Conservation (phyloP, 35 echinoderm and acorn worm genomes). For the Ophiothrix spiculata region DNA sequence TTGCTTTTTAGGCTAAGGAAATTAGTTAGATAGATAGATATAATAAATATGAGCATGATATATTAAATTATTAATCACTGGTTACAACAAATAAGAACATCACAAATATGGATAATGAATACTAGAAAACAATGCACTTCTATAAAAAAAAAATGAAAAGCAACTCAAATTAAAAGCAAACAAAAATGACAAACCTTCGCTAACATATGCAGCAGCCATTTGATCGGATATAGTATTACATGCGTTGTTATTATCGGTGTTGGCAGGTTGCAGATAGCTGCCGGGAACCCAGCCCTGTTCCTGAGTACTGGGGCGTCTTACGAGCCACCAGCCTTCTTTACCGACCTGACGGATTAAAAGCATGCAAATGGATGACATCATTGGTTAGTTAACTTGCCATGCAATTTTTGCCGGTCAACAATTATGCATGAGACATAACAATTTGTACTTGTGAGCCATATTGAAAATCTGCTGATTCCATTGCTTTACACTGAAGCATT, state of each 20-base stretch:
- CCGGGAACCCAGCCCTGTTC: slow-evolving; percentile 92
- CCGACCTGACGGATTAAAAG: slow-evolving; percentile 40
- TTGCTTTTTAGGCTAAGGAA: no score
- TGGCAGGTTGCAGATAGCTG: slow-evolving; percentile 64
- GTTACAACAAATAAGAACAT: neutral
- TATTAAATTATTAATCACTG: no score
- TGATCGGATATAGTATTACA: neutral
- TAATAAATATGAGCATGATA: no score
- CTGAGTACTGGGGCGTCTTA: slow-evolving; percentile 25
- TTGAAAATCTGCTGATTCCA: no score
- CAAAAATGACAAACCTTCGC: neutral
- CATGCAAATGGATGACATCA: neutral
- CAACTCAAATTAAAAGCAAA: neutral
- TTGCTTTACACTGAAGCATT: no score
- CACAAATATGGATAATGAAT: neutral
- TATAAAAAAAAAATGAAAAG: neutral
- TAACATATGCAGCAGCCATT: neutral
- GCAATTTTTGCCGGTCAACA: no score
- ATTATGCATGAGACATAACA: no score
- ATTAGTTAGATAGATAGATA: no score
- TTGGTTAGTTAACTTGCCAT: no score
- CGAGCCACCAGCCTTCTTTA: slow-evolving; percentile 98
- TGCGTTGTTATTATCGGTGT: neutral
- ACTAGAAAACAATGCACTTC: neutral
- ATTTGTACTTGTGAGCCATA: no score